A percentile compares a stretch with the other conserved stretches of the same genome.
Conservation (phyloP, 2,113 vertebrate species). For the Gasterosteus aculeatus region DNA sequence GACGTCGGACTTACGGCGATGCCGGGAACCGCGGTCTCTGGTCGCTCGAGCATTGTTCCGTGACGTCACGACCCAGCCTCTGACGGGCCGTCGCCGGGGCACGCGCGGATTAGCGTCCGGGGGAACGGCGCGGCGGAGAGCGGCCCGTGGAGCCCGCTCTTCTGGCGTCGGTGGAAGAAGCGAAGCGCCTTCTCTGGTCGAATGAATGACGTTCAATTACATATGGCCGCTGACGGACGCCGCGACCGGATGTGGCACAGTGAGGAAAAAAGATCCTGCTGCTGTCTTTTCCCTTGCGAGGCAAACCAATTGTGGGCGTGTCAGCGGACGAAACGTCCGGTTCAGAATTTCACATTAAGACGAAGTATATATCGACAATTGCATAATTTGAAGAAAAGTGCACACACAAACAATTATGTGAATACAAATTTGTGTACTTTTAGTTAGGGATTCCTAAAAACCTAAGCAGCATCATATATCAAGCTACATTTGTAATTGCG, state of each 20-base stretch:
- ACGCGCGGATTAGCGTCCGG: conserved; percentile 49
- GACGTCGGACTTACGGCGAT: conserved; percentile 79
- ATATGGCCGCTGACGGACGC: conserved; percentile 46
- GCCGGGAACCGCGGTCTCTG: conserved; percentile 80
- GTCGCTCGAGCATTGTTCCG: conserved; percentile 81
- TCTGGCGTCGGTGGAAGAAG: neutral
- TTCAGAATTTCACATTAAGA: conserved; percentile 54
- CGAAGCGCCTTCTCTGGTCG: neutral
- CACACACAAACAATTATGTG: too few relatives aligned
- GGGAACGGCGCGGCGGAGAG: conserved; percentile 2
- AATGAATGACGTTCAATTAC: conserved; percentile 61
- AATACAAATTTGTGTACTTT: neutral
- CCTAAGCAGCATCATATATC: neutral
- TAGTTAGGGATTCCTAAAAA: neutral
- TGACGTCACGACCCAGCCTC: conserved; percentile 74
- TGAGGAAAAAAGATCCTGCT: conserved; percentile 20
- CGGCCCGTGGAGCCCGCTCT: rapidly evolving
- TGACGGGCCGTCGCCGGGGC: conserved; percentile 56
- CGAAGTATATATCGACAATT: neutral
- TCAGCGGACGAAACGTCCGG: conserved; percentile 19
- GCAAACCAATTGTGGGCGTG: neutral
- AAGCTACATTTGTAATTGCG: neutral
- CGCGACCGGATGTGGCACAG: conserved; percentile 17
- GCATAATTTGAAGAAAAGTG: too few relatives aligned
- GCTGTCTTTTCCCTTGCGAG: neutral